phyloP scores from a whole-genome alignment of 1,140 invertebrate genomes.

The Oppia nitens region DNA sequence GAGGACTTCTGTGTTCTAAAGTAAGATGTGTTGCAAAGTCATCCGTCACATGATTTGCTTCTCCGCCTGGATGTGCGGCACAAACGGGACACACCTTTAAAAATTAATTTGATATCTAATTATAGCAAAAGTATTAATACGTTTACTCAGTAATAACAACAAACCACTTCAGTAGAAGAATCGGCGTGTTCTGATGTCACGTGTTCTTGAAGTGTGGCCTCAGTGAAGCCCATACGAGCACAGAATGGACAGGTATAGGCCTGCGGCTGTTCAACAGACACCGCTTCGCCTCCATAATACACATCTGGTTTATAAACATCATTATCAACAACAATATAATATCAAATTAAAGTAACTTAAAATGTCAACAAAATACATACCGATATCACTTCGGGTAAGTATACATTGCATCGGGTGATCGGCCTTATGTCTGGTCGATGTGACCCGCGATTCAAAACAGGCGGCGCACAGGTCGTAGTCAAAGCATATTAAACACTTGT shows the following conservation, averaged over 20 bases:
- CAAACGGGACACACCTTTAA: conserved; percentile 77
- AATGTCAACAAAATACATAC: conserved; percentile 34
- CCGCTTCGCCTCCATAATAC: conserved; percentile 82
- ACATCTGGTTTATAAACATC: conserved; percentile 47
- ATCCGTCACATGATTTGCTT: conserved; percentile 92
- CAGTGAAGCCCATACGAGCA: conserved; percentile 86
- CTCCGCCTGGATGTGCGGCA: conserved; percentile 81
- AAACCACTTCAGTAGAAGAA: conserved; percentile 64
- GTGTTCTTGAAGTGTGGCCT: conserved; percentile 76
- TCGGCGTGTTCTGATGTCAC: conserved; percentile 72
- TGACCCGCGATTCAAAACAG: conserved; percentile 86
- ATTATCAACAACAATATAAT: not conserved
- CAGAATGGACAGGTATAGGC: conserved; percentile 93
- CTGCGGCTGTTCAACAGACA: conserved; percentile 71
- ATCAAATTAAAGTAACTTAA: conserved; percentile 2
- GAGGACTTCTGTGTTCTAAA: conserved; percentile 63
- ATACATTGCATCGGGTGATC: conserved; percentile 98
- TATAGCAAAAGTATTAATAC: not conserved
- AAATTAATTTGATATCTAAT: conserved; percentile 4
- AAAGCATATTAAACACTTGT: conserved; percentile 96
- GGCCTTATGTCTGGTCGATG: conserved; percentile 77
- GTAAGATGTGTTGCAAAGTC: conserved; percentile 92
- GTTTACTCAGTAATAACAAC: too few species aligned
- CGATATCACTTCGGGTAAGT: conserved; percentile 86
- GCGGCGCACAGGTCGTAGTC: conserved; percentile 95